A percentile compares a stretch with the other conserved stretches of the same genome.
phyloP scores from a whole-genome alignment of 2,113 vertebrate genomes.

The Vulpes vulpes region DNA sequence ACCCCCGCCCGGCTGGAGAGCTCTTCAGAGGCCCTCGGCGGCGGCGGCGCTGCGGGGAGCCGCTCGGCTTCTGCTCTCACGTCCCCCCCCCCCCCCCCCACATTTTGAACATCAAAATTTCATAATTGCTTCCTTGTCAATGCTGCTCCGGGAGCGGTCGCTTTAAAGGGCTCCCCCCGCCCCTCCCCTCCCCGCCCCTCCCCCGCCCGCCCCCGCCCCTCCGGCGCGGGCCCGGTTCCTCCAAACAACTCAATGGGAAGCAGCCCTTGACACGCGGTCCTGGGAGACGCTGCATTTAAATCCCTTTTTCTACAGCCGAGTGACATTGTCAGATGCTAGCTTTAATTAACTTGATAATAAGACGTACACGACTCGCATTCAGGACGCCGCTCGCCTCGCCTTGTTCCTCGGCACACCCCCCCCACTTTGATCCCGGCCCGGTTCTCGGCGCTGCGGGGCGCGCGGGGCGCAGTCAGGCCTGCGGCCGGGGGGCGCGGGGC shows the following conservation, averaged over 20 bases:
- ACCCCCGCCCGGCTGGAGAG: constrained; percentile 73
- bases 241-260: constrained; percentile 93
- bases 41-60: constrained; percentile 72
- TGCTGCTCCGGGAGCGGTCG: constrained; percentile 86
- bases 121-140: constrained; percentile 96
- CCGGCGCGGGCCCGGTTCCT: constrained; percentile 88
- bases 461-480: neutral
- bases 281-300: constrained; percentile 98
- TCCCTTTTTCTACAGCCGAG: constrained; percentile 99
- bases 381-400: constrained; percentile 91
- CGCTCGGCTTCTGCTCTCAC: constrained; percentile 35
- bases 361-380: constrained; percentile 96
- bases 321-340: constrained; percentile 99
- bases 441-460: neutral
- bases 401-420: constrained; percentile 85
- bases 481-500: neutral
- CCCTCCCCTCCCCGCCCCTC: neutral
- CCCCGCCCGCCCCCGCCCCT: constrained; percentile 80
- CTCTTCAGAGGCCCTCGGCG: constrained; percentile 67
- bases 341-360: constrained; percentile 99
- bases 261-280: constrained; percentile 98
- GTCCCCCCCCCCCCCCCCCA: constrained; percentile 37
- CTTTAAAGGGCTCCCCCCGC: constrained; percentile 78
- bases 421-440: constrained; percentile 50
- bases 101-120: constrained; percentile 95